Base-by-base conservation (phyloP, 2,113 vertebrate species). In the Phycodurus eques region DNA sequence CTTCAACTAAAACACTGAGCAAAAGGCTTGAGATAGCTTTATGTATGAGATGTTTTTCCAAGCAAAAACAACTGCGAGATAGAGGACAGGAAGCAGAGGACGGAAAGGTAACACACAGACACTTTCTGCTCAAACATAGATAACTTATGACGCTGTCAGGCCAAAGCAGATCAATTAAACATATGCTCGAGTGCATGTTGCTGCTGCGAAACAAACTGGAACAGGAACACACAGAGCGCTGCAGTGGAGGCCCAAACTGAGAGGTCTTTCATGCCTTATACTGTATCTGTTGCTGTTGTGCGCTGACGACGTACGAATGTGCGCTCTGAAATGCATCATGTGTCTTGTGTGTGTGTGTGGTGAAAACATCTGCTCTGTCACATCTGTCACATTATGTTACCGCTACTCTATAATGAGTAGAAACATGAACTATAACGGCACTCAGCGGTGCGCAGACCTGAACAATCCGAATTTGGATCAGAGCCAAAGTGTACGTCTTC, bases 81-180 rank as follows among this genome's bases (percentile, higher is more conserved):
- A 59, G 49, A 35, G 31, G 42, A 60, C 20, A n/a, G 57, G 33
- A 10, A 68, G 67, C 60, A 11, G 43, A 51, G 65, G 61, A 67
- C 59, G 60, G 57, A 77, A 77, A 77, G 72, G 57, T 43, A 72
- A 43, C 61, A 66, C 56, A 60, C 46, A 75, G 69, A 68, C 51
- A 64, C 60, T 43, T 63, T 70, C 64, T 75, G 73, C 84, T 83
- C 78, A 84, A 83, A 85, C 81, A 80, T 53, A 72, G 79, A 84
- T 85, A 80, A 85, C 57, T 80, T 77, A 35, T 70, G 68, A 78
- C 78, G 70, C 60, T 73, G 53, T 69, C 64, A 67, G 68, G 73
- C 80, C 31, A 10, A 69, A 75, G 75, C 64, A 35, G 85, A 85
- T 88, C 86, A 88, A 85, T 86, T 70, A 81, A 85, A 85, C 85